Base-by-base conservation (phyloP, 2,888 invertebrate genomes). In the Hirtodrosophila histrioides region DNA sequence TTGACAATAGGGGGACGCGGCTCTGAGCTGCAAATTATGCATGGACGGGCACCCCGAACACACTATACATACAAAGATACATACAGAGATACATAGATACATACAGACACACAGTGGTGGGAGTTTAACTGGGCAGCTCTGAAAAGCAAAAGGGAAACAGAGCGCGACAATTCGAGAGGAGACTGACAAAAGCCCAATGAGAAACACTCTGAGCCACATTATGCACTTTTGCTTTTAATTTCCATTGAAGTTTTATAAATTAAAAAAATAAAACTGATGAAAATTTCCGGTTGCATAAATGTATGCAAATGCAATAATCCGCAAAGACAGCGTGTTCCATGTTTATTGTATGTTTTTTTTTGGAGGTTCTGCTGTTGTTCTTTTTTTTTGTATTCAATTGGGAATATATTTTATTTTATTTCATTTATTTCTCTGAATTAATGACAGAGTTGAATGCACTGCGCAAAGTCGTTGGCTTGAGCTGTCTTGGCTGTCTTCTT, bases 371-470 rank as follows among this genome's bases (percentile, higher is more conserved):
- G 17, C 17, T 17, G 17, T 17, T 17, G 17, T 17, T 17, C 17
- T 17, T 17, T 17, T 17, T 17, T 17, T 17, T 17, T 17, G 17
- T 17, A 17, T 17, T 17, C 17, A 17, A 17, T 17, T 17, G 17
- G 17, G 17, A 17, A 17, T 17, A 17, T 17, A 17, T 17, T 17
- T 17, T 17, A 17, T 7, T 33, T 33, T 37, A 7, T 36, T 39
- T 69, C 45, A 39, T 50, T 56, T 50, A 24, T 24, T 67, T 64
- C 57, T 64, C 48, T 33, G 58, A 75, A 67, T 65, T 62, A 31
- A 61, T 68, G 72, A 56, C 40, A 43, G 54, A 84, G 87, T 75
- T 82, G 88, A 88, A 82, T 87, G 86, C 75, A 75, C 81, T 64
- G 37, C 0, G n/a, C 44, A 33, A 62, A 60, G 62, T 71, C 54